Evolutionary conservation across 2,888 invertebrate species (phyloP).

Genomic region (Conchocele bisecta): DNA sequence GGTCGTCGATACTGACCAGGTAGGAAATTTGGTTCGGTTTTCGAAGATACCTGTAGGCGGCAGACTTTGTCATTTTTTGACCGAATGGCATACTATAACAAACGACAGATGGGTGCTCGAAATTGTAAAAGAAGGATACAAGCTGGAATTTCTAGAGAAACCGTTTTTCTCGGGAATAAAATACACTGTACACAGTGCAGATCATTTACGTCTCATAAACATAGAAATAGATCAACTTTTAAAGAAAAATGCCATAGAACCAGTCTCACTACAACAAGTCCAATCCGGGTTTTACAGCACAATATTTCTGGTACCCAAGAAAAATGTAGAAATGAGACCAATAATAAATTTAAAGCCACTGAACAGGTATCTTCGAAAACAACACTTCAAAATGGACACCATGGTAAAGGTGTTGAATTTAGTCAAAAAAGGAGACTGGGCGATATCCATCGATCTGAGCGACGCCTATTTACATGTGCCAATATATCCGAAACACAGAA

Average conservation of each 20-base stretch:
- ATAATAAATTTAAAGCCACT: constrained; percentile 42
- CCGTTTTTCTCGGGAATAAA: constrained; percentile 23
- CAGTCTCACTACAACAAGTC: constrained; percentile 10
- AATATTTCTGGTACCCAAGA: constrained; percentile 27
- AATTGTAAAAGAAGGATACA: constrained; percentile 29
- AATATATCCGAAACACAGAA: constrained; percentile 28
- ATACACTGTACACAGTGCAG: constrained; percentile 5
- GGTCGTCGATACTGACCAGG: constrained; percentile 26
- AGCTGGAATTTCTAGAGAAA: constrained; percentile 21
- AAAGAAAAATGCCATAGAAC: constrained; percentile 42
- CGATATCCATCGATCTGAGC: constrained; percentile 38
- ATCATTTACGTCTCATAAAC: constrained; percentile 10
- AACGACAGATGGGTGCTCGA: constrained; percentile 32
- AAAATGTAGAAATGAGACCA: constrained; percentile 18
- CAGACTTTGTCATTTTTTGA: constrained; percentile 6
- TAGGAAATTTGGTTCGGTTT: constrained; percentile 23
- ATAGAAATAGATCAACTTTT: constrained; percentile 27
- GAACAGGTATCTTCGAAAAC: constrained; percentile 42
- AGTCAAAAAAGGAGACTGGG: constrained; percentile 36
- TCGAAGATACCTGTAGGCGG: constrained; percentile 42
- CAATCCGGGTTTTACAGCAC: constrained; percentile 51
- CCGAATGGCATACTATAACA: constrained; percentile 25
- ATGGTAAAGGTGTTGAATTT: constrained; percentile 39
- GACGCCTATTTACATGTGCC: constrained; percentile 45
- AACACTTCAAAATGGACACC: constrained; percentile 46